These are phyloP conservation scores for Asteroscopus sphinx DNA, from an alignment of 2,888 invertebrate genomes.

Conservation along the genomic window DNA sequence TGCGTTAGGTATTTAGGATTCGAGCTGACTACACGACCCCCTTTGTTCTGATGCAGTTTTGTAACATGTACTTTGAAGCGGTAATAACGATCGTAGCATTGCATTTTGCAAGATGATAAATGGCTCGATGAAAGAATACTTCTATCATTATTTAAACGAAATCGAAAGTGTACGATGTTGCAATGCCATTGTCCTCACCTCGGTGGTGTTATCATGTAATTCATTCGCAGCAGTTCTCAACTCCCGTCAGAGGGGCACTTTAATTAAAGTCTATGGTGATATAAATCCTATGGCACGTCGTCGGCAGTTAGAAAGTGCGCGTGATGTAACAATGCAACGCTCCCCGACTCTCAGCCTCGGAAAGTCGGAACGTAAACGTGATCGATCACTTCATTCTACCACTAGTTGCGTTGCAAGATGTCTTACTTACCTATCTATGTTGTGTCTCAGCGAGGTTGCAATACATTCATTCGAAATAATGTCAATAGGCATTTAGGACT, in stretches of 20 bases:
- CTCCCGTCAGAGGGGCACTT: slow-evolving; percentile 71
- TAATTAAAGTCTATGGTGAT: slow-evolving; percentile 81
- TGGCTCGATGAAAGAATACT: slow-evolving; percentile 65
- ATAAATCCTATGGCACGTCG: slow-evolving; percentile 79
- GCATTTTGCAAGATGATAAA: slow-evolving; percentile 68
- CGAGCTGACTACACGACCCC: slow-evolving; percentile 65
- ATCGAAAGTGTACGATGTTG: slow-evolving; percentile 77
- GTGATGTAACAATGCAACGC: slow-evolving; percentile 80
- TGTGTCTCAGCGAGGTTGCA: slow-evolving; percentile 4
- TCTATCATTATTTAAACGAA: slow-evolving; percentile 71
- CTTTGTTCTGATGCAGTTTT: slow-evolving; percentile 69
- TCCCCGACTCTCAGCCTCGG: slow-evolving; percentile 61
- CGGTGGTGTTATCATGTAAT: slow-evolving; percentile 67
- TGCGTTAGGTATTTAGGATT: slow-evolving; percentile 75
- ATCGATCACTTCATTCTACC: slow-evolving; percentile 72
- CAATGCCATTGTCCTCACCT: slow-evolving; percentile 79
- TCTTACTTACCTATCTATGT: slow-evolving; percentile 56
- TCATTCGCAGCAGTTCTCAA: slow-evolving; percentile 70
- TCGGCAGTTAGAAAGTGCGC: slow-evolving; percentile 80
- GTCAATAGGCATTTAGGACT: background rate
- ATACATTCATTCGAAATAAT: slow-evolving; percentile 8
- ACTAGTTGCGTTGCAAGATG: slow-evolving; percentile 62
- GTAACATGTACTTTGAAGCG: slow-evolving; percentile 62
- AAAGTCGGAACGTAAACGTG: slow-evolving; percentile 76
- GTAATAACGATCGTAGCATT: slow-evolving; percentile 58